Conservation (phyloP, 2,797 vertebrate genomes). For the Tiaroga cobitis region DNA sequence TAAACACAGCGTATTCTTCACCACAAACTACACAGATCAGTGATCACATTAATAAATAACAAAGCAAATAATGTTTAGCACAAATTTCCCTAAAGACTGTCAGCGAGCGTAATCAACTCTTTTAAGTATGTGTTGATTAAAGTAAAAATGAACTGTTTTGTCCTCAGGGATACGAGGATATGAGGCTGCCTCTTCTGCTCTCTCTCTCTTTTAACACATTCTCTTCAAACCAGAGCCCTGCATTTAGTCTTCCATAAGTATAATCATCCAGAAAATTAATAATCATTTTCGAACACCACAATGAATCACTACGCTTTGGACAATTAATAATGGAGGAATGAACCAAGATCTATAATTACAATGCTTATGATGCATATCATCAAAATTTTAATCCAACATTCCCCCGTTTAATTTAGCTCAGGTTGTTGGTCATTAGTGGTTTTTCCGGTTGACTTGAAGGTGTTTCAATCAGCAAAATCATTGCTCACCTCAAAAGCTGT, state of each 20-base stretch:
- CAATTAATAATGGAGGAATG: constrained; percentile 93
- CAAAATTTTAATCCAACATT: constrained; percentile 81
- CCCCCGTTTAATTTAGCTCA: constrained; percentile 63
- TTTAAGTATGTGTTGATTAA: constrained; percentile 93
- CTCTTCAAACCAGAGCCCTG: constrained; percentile 79
- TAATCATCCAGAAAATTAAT: constrained; percentile 98
- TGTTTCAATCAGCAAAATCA: constrained; percentile 60
- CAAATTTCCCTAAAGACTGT: constrained; percentile 83
- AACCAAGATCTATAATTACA: constrained; percentile 89
- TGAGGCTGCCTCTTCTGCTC: constrained; percentile 77
- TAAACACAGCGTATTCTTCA: constrained; percentile 74
- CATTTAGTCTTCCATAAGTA: constrained; percentile 90
- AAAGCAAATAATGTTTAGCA: constrained; percentile 84
- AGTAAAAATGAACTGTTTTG: constrained; percentile 90
- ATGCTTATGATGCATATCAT: constrained; percentile 86
- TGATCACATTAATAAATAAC: constrained; percentile 89
- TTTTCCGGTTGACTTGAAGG: constrained; percentile 62
- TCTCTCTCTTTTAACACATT: constrained; percentile 29
- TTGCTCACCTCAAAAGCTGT: constrained; percentile 56
- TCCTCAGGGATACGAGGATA: constrained; percentile 84
- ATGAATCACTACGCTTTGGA: constrained; percentile 96
- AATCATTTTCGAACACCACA: constrained; percentile 90
- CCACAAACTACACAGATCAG: constrained; percentile 80
- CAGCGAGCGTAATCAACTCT: constrained; percentile 86
- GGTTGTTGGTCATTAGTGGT: constrained; percentile 63